Percentiles rank a stretch among this genome's conserved stretches.
phyloP scores from a whole-genome alignment of 2,113 vertebrate species.

The Saimiri boliviensis region DNA sequence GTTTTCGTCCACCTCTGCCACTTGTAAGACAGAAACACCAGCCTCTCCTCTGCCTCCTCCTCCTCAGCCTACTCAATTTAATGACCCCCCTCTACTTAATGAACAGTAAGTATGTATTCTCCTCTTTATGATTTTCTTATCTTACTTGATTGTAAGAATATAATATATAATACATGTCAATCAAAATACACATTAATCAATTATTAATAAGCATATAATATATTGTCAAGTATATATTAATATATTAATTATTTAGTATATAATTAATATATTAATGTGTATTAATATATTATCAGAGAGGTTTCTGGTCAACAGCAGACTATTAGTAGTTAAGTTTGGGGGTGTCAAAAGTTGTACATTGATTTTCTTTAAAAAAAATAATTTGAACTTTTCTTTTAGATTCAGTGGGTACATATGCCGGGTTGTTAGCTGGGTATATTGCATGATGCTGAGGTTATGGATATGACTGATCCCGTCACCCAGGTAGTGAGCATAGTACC shows the following conservation, averaged over 20 bases:
- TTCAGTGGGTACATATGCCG: no score
- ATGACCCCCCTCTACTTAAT: background rate
- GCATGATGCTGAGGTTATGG: no score
- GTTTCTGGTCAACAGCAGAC: background rate
- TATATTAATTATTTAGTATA: no score
- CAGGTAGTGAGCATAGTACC: no score
- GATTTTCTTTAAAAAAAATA: background rate
- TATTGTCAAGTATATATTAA: no score
- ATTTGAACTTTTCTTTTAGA: no score
- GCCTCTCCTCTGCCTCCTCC: background rate
- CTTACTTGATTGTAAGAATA: background rate
- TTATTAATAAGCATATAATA: no score
- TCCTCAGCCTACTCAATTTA: background rate
- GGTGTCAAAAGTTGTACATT: background rate
- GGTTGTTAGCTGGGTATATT: no score
- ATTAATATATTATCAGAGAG: background rate
- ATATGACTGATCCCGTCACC: no score
- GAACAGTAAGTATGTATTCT: background rate
- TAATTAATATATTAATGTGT: no score
- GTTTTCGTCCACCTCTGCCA: background rate
- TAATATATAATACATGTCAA: background rate
- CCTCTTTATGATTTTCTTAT: background rate
- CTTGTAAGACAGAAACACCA: background rate
- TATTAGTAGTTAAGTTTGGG: background rate
- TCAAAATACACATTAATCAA: background rate